Evolutionary conservation across 2,797 vertebrate species (phyloP).

Genomic region (Neosalanx taihuensis): DNA sequence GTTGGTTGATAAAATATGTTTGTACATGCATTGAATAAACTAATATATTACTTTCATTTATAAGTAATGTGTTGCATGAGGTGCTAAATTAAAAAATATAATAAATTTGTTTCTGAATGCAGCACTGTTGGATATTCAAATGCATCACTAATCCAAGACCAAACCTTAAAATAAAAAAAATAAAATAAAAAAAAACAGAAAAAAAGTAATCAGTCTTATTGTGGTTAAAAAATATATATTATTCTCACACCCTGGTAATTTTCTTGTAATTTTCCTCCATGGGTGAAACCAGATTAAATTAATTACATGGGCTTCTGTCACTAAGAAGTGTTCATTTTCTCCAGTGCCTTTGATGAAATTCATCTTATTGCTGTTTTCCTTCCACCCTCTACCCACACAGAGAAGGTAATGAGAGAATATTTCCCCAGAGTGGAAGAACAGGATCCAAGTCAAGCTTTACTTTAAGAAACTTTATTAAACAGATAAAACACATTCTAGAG

Average conservation of each 20-base stretch:
- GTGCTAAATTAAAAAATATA: neutral
- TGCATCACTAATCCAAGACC: neutral
- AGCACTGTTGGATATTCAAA: neutral
- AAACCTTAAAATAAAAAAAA: neutral
- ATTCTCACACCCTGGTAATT: constrained; percentile 47
- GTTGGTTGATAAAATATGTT: neutral
- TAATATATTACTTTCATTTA: neutral
- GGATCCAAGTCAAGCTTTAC: constrained; percentile 56
- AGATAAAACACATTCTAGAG: constrained; percentile 66
- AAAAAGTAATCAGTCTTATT: constrained; percentile 43
- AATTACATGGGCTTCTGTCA: constrained; percentile 65
- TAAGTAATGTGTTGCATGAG: neutral
- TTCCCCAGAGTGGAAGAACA: constrained; percentile 69
- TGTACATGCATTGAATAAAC: neutral
- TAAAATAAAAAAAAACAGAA: neutral
- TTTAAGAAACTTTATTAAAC: constrained; percentile 75
- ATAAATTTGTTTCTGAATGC: neutral
- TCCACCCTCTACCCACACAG: constrained; percentile 54
- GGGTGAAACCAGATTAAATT: constrained; percentile 63
- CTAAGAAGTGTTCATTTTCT: constrained; percentile 69
- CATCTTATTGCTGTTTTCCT: constrained; percentile 66
- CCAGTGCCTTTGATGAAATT: constrained; percentile 63
- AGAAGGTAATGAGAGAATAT: constrained; percentile 73
- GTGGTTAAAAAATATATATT: constrained; percentile 22
- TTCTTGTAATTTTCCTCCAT: constrained; percentile 63